These are phyloP conservation scores for Euclidia mi DNA, from an alignment of 2,888 invertebrate species.

Conservation along the genomic window DNA sequence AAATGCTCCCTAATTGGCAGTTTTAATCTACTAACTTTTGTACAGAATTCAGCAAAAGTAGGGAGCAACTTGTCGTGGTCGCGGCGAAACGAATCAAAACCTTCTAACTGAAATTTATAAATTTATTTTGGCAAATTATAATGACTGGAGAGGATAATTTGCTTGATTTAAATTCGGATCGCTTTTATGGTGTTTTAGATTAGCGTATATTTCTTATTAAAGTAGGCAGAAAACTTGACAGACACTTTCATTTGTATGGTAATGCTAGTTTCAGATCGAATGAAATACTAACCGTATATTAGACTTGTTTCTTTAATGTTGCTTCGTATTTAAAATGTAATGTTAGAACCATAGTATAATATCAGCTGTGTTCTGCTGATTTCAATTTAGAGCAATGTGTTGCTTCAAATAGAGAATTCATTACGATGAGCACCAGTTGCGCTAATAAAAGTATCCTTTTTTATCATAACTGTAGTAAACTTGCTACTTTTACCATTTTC, in stretches of 20 bases:
- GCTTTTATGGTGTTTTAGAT: slow-evolving; percentile 64
- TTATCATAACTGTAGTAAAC: too few species aligned
- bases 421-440: too few species aligned
- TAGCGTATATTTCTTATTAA: slow-evolving; percentile 58
- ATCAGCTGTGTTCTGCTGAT: too few species aligned
- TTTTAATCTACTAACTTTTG: slow-evolving; percentile 89
- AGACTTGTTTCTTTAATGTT: not conserved
- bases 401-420: too few species aligned
- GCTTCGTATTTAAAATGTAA: too few species aligned
- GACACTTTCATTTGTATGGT: slow-evolving; percentile 19
- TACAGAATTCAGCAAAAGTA: slow-evolving; percentile 85
- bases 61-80: slow-evolving; percentile 86
- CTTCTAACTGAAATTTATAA: slow-evolving; percentile 82
- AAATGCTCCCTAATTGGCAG: slow-evolving; percentile 89
- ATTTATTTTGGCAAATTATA: slow-evolving; percentile 81
- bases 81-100: slow-evolving; percentile 83
- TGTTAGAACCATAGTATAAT: too few species aligned
- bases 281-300: too few species aligned
- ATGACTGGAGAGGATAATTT: slow-evolving; percentile 75
- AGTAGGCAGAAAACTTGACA: slow-evolving; percentile 32
- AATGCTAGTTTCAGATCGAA: slow-evolving; percentile 1
- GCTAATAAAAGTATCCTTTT: too few species aligned
- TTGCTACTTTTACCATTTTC: too few species aligned
- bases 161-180: slow-evolving; percentile 72
- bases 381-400: too few species aligned